Evolutionary conservation across 53 echinoderm and acorn worm genomes (phyloP), one percentile per base, ranked within the genome.

Genomic region (Actinopyga echinites): DNA sequence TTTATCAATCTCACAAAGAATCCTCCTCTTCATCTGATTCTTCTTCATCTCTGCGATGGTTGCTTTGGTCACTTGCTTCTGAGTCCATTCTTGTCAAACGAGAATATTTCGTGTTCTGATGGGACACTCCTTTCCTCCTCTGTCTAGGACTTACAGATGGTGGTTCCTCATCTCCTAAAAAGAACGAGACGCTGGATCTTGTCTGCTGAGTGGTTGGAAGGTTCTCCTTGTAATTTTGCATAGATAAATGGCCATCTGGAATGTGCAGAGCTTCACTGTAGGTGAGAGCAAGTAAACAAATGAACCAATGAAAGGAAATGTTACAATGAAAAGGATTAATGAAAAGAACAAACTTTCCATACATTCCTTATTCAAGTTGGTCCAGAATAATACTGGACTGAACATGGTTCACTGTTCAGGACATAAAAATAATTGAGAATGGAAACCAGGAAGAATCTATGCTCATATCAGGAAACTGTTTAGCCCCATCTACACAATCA

Each of bases 251-350:
- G 42, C 23, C 44, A 40, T 40, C 34, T 69, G 69, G 69, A 69
- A 69, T 69, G 69, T 69, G 69, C 11, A 30, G 32, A 65, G 65
- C 44, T 5, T 69, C 69, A 40, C 34, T 49, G 49, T 49, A 49
- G 17, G 49, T 15, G 49, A 49, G 49, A 49, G 17, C 15, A 1
- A 1, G 17, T 15, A 17, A 4, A 49, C 13, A 49, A 49, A 1
- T 15, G 49, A 49, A 49, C 13, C 15, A 2, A 49, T 49, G 7
- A 49, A 49, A 15, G 0, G 49, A 49, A 49, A 49, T 0, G 17
- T 49, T 17, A 49, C 49, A 49, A 49, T 49, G 13, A 49, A 40
- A 40, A 40, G 40, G 6, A 40, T 4, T 7, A 40, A 40, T 40
- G 10, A 40, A 7, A 40, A 8, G 40, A 7, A 7, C 40, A 40